Evolutionary conservation across 2,797 vertebrate species (phyloP), one percentile per base, ranked within the genome.

Genomic region (Silurus aristotelis): DNA sequence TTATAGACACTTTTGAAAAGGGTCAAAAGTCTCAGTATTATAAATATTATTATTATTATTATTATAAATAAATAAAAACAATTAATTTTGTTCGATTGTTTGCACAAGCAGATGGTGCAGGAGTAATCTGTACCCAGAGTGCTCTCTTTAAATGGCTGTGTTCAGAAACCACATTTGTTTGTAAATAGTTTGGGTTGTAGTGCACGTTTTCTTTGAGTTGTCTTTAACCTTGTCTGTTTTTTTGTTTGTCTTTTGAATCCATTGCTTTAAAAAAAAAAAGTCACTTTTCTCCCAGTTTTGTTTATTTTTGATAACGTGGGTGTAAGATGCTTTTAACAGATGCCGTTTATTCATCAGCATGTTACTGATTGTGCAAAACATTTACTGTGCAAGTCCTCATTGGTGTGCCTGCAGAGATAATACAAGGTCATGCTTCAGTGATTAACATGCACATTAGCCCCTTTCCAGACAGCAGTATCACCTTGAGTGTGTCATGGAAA

Each of bases 401-500:
- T 72, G 9, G 13, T 63, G 77, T 64, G 6, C 60, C 22, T 25
- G 25, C 22, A 43, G 27, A 19, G 8, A 4, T 60, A 60, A 77
- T 38, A 38, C 38, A 38, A 4, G 38, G 38, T 38, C 38, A 38
- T 38, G 38, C 38, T 38, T 5, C 31, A 61, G 56, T 78, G 58
- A 58, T 77, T 77, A 58, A 77, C 73, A 61, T 61, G 76, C 76
- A 78, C 76, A 61, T 78, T 61, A 43, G 66, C 38, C 66, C 70
- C 12, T 25, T 85, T 80, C 58, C 43, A 55, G 46, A 48, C 56
- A 63, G 43, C 12, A 31, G 14, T 5, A 58, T 70, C n/a, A 68
- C 83, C 76, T 61, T 7, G 6, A 61, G 55, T 8, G 10, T 46
- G n/a, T 10, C n/a, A 63, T 25, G 58, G n/a, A 55, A 80, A 64